A percentile compares a stretch with the other conserved stretches of the same genome.
Evolutionary conservation across 2,888 invertebrate species (phyloP).

Genomic region (Agriopis aurantiaria): DNA sequence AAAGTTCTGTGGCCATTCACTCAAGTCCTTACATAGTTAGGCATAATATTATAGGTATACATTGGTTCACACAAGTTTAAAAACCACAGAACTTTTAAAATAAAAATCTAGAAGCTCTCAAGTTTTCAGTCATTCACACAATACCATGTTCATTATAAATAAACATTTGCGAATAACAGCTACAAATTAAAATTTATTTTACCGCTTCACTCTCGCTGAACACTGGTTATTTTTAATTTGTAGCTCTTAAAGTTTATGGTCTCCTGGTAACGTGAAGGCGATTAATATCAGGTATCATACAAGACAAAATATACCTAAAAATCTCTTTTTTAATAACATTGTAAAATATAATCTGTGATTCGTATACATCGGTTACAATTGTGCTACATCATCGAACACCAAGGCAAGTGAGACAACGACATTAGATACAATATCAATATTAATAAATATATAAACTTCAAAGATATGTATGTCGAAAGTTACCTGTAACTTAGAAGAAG

Average conservation of each 20-base stretch:
- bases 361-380: constrained; percentile 87
- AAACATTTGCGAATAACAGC: constrained; percentile 55
- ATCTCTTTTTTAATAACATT: constrained; percentile 82
- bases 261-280: constrained; percentile 79
- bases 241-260: constrained; percentile 63
- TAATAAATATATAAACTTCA: constrained; percentile 77
- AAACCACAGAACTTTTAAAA: constrained; percentile 57
- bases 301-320: constrained; percentile 82
- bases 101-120: constrained; percentile 66
- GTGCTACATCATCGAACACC: constrained; percentile 84
- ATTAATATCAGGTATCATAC: constrained; percentile 71
- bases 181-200: constrained; percentile 56
- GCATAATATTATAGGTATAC: constrained; percentile 38
- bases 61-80: constrained; percentile 41
- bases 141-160: constrained; percentile 60
- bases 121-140: constrained; percentile 74
- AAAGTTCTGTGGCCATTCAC: constrained; percentile 40
- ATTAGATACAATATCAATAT: constrained; percentile 69
- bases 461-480: constrained; percentile 80
- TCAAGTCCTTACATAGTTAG: constrained; percentile 35
- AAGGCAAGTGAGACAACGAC: constrained; percentile 82
- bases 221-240: constrained; percentile 40
- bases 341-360: constrained; percentile 83
- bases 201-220: constrained; percentile 40
- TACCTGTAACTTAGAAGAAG: constrained; percentile 78